Base-by-base conservation (phyloP, 2,797 vertebrate genomes). In the Bovichtus variegatus region DNA sequence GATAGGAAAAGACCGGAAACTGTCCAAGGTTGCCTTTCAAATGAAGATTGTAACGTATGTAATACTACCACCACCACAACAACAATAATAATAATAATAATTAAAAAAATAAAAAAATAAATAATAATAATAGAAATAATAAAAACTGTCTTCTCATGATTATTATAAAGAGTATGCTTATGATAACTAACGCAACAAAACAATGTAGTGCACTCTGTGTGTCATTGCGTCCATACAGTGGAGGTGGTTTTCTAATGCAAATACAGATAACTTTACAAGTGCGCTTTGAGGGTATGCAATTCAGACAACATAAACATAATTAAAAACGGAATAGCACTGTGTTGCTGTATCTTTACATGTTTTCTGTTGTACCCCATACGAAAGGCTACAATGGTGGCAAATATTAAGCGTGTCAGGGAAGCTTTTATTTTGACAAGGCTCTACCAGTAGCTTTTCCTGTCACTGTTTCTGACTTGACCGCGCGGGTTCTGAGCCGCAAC, bases 401-500 rank as follows among this genome's bases (percentile, higher is more conserved):
- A 13, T 11, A 21, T 6, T 2, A 12, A 2, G 1, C 16, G 9
- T 5, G 13, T 3, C 4, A 5, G 0, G 6, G 1, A 40, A 2
- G n/a, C 68, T 77, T 75, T 89, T 81, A 86, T 76, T 83, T 31
- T 82, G 84, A 78, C 72, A 71, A 2, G 0, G 0, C 8, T 0
- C 0, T 0, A 0, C 2, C 9, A 0, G 9, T 2, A 3, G 2
- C 10, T 6, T 6, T 78, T 74, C 76, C 61, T 6, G 57, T 70
- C 3, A 1, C 0, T 7, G n/a, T 21, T 9, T 43, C 7, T 16
- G 12, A 3, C 60, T 81, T 84, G 58, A 74, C 73, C 6, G 73
- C 76, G 71, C 78, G 53, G n/a, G 65, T 34, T 78, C 74, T 10
- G 66, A 23, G 78, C 74, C n/a, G 74, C 77, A 86, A 60, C 90